Base-by-base conservation (phyloP, 2,113 vertebrate species). In the Dasypus novemcinctus region DNA sequence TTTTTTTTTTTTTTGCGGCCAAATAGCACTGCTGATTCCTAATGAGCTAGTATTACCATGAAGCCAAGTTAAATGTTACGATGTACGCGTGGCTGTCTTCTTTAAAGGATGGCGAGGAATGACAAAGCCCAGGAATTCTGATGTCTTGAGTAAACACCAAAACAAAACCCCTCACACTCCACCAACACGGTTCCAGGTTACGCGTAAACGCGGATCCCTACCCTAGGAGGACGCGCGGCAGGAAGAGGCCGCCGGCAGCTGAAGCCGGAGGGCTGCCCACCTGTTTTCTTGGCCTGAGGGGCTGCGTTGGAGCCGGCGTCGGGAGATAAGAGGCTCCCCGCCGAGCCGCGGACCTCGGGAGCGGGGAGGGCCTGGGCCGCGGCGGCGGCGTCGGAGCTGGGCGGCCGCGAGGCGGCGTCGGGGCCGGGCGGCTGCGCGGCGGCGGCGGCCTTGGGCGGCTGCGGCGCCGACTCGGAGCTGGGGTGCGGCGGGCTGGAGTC, bases 131-230 rank as follows among this genome's bases (percentile, higher is more conserved):
- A 66, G 74, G 92, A 54, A 54, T 41, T 49, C n/a, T 80, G 15
- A 43, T 23, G 27, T 90, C 61, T 68, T 4, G 52, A 17, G 12
- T 57, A 10, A 57, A 92, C 68, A 61, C 68, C 57, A 66, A 85
- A 49, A 11, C 64, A 7, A 59, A 66, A 41, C 11, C 33, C 20
- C 15, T 49, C 66, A 13, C 0, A 5, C 0, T 52, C 57, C 33
- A 31, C 29, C 81, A 54, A 52, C 72, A 20, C 46, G 18, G 29
- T 9, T 81, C 43, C 23, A 66, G 71, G 63, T 36, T 20, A n/a
- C 54, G 18, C 0, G 1, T 41, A 33, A 54, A 36, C 2, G 1
- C 0, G 14, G 0, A 2, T 29, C 46, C 0, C 0, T 2, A 25
- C 29, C 18, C 4, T 1, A 6, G 4, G 2, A n/a, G 49, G n/a